Evolutionary conservation across 2,113 vertebrate genomes (phyloP).

Genomic region (Lophotis ruficrista): DNA sequence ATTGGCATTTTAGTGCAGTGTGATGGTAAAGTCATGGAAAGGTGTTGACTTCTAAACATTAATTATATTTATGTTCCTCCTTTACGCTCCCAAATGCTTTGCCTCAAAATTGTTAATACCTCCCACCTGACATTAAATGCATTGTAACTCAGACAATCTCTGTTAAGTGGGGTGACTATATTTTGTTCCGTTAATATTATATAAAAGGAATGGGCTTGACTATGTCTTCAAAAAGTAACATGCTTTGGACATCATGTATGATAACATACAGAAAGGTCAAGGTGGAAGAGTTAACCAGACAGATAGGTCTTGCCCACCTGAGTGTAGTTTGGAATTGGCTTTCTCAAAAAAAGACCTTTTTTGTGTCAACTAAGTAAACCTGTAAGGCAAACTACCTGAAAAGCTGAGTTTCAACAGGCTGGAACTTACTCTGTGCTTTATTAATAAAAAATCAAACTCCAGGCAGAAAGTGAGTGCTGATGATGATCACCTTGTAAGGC

Average conservation of each 20-base stretch:
- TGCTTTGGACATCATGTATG: fast-evolving
- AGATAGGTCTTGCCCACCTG: neutral
- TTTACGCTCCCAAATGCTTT: neutral
- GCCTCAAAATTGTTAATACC: neutral
- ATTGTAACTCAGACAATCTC: neutral
- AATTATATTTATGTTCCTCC: fast-evolving
- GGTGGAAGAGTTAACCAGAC: neutral
- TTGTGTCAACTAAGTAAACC: neutral
- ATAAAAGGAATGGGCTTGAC: neutral
- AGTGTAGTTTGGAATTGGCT: neutral
- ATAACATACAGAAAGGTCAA: neutral
- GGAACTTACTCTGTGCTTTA: neutral
- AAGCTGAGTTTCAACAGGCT: neutral
- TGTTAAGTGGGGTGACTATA: too few relatives aligned
- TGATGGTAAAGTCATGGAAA: neutral
- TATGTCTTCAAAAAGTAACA: neutral
- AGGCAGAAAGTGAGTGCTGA: neutral
- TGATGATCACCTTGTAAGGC: neutral
- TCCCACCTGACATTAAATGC: neutral
- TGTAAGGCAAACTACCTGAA: neutral
- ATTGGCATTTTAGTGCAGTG: neutral
- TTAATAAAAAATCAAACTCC: neutral
- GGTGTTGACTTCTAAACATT: neutral
- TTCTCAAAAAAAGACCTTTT: neutral
- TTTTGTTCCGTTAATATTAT: neutral